A percentile compares a stretch with the other conserved stretches of the same genome.
Conservation (phyloP, 2,888 invertebrate species). For the Ectropis crepuscularia region DNA sequence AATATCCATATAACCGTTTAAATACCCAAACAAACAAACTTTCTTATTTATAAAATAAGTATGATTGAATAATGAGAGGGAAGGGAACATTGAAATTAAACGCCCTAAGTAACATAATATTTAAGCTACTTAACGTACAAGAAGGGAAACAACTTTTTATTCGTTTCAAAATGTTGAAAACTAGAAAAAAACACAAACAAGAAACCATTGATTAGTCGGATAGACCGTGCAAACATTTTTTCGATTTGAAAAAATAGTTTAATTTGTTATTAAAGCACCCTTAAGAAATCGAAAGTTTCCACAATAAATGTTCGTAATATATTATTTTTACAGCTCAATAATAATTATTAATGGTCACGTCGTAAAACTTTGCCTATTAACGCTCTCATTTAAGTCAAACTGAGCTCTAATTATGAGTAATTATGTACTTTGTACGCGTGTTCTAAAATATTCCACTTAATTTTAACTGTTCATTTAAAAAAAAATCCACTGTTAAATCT, state of each 20-base stretch:
- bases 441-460: slow-evolving; percentile 1
- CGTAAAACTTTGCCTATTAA: slow-evolving; percentile 20
- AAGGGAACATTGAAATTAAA: too few species aligned
- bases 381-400: slow-evolving; percentile 19
- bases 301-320: slow-evolving; percentile 6
- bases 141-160: too few species aligned
- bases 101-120: too few species aligned
- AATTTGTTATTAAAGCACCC: not conserved
- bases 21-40: too few species aligned
- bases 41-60: too few species aligned
- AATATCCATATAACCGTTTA: too few species aligned
- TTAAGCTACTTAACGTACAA: too few species aligned
- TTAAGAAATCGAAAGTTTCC: not conserved
- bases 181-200: too few species aligned
- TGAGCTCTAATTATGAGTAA: slow-evolving; percentile 12
- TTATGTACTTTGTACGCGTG: not conserved
- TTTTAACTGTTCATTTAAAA: not conserved
- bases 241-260: too few species aligned
- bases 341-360: slow-evolving; percentile 7
- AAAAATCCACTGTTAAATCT: not conserved
- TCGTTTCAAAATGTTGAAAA: too few species aligned
- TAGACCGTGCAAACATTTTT: not conserved
- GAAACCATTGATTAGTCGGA: too few species aligned
- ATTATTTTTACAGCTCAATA: slow-evolving; percentile 16
- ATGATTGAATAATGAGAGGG: too few species aligned